Evolutionary conservation across 2,797 vertebrate genomes (phyloP), one percentile per base, ranked within the genome.

Genomic region (Melanotaenia parkinsoni): DNA sequence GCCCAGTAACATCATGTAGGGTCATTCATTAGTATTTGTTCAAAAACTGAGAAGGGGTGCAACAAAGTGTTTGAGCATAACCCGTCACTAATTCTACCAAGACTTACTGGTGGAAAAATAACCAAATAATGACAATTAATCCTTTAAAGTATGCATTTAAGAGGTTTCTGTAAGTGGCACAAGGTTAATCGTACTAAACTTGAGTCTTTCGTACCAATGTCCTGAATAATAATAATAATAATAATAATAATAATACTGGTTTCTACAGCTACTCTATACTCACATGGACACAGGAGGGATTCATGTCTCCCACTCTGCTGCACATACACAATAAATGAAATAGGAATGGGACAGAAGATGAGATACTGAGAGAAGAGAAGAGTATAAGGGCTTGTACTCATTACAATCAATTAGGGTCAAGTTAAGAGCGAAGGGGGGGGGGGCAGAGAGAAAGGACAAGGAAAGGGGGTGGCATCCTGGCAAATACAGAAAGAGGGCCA

Each of bases 361-460:
- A 75, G 85, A 83, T 61, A 59, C 64, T 16, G 73, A 72, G 75
- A 88, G 81, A 79, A 81, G 74, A 83, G 80, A 80, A 82, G 72
- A 83, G 73, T 77, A 80, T 81, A 70, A 83, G 81, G 86, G 87
- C 85, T 85, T 75, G 61, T 71, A 78, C 92, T 95, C 90, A 92
- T 95, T 95, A 94, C 68, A 90, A 86, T 89, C 93, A 93, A 94
- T 94, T 93, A 93, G 88, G 90, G 90, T 94, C 92, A 94, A 91
- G 89, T 88, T 80, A 77, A 86, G 88, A 89, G 84, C 83, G 67
- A 13, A 22, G 76, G 83, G 58, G 74, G 56, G 68, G 72, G 74
- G 56, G 68, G 72, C 37, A 40, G 43, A 47, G 76, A 57, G 71
- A 43, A 69, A 72, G 63, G 72, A 81, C 66, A 69, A 83, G 63